These are phyloP conservation scores for Galaxea fascicularis DNA, from an alignment of 92 coral and sea anemone genomes.

Conservation along the genomic window DNA sequence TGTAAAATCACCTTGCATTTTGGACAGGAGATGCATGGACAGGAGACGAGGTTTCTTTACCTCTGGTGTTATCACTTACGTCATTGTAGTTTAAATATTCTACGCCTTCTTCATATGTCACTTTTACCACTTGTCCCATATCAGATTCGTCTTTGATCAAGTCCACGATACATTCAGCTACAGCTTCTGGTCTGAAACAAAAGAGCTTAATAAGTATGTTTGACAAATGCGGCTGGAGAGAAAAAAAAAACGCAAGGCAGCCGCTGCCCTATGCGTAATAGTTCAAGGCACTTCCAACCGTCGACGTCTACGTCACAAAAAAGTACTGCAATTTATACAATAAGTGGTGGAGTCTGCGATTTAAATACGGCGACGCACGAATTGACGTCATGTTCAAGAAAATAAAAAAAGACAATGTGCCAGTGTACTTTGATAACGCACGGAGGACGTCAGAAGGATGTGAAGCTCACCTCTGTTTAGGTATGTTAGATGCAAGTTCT, in stretches of 20 bases:
- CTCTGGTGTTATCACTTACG: constrained; percentile 54
- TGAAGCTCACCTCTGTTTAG: constrained; percentile 73
- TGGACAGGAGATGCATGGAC: too few species aligned
- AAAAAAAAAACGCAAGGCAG: too few species aligned
- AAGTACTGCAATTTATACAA: too few species aligned
- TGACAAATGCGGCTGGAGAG: too few species aligned
- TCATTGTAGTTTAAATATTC: constrained; percentile 84
- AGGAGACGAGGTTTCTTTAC: neutral
- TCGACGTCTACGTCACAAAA: neutral
- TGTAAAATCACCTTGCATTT: too few species aligned
- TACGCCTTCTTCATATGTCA: constrained; percentile 89
- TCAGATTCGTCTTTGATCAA: constrained; percentile 83
- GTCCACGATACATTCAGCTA: constrained; percentile 82
- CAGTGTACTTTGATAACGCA: too few species aligned
- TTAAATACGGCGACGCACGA: too few species aligned
- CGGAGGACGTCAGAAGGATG: neutral
- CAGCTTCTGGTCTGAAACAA: constrained; percentile 78
- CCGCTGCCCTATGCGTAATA: too few species aligned
- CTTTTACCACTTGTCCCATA: constrained; percentile 89
- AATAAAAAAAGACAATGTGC: too few species aligned
- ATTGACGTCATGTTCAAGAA: too few species aligned
- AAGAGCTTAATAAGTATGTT: neutral
- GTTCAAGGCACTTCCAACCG: too few species aligned
- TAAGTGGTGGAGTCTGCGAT: too few species aligned
- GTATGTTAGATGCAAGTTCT: constrained; percentile 64